Conservation (phyloP, 2,888 invertebrate genomes). For the Napeogenes sylphis region DNA sequence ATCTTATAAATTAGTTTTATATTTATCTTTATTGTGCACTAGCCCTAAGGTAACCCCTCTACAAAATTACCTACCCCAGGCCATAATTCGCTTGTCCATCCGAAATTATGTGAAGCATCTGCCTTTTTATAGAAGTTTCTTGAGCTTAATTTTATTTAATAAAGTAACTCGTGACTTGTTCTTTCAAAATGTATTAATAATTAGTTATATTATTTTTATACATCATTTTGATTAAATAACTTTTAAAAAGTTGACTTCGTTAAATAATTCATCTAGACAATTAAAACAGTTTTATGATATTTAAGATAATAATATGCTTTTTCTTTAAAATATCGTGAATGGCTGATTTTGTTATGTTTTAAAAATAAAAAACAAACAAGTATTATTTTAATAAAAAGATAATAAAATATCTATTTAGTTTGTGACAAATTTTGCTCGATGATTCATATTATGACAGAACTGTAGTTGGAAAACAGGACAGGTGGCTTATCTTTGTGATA, state of each 20-base stretch:
- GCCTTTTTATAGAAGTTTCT: slow-evolving; percentile 30
- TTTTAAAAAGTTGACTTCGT: background rate
- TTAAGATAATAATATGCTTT: background rate
- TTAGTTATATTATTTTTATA: background rate
- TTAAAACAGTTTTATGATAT: background rate
- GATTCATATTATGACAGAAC: slow-evolving; percentile 54
- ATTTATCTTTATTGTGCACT: slow-evolving; percentile 19
- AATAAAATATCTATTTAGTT: slow-evolving; percentile 1
- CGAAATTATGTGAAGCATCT: slow-evolving; percentile 36
- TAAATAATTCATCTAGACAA: background rate
- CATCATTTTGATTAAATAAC: background rate
- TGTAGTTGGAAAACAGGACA: slow-evolving; percentile 66
- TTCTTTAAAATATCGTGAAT: background rate
- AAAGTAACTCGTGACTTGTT: slow-evolving; percentile 12
- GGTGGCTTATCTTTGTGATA: slow-evolving; percentile 61
- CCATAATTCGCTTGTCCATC: slow-evolving; percentile 37
- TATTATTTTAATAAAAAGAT: background rate
- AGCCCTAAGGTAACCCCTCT: slow-evolving; percentile 30
- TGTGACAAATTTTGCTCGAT: slow-evolving; percentile 25
- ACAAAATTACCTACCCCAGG: slow-evolving; percentile 35
- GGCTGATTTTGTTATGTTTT: background rate
- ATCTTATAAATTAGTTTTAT: background rate
- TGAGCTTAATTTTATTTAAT: slow-evolving; percentile 27
- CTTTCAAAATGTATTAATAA: slow-evolving; percentile 4
- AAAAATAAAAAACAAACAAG: background rate